These are phyloP conservation scores for Sarcophaga peregrina DNA, from an alignment of 1,140 invertebrate genomes.

Conservation along the genomic window DNA sequence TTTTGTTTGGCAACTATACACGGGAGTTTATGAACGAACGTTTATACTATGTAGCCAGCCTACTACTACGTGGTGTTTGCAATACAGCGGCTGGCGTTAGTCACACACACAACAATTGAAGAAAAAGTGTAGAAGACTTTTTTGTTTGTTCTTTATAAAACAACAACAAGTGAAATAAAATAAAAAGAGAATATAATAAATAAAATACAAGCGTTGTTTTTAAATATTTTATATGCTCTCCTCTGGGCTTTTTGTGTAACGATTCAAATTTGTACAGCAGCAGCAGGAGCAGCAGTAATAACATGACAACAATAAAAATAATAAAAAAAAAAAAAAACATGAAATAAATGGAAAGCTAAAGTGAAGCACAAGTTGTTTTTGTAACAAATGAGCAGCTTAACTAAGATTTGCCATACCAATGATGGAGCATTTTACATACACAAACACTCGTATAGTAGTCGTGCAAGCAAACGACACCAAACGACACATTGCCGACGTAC, in stretches of 20 bases:
- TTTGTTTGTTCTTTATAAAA: background rate
- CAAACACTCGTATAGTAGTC: too few relatives aligned
- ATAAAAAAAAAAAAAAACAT: background rate
- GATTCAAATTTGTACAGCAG: background rate
- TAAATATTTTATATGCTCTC: constrained; percentile 25
- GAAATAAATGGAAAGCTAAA: too few relatives aligned
- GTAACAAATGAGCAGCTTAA: constrained; percentile 21
- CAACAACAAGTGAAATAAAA: constrained; percentile 12
- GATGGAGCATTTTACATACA: constrained; percentile 1
- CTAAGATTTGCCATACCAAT: background rate
- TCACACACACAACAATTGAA: background rate
- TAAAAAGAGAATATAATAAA: background rate
- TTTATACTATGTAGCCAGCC: too few relatives aligned
- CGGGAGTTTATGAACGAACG: too few relatives aligned
- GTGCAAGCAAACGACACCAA: too few relatives aligned
- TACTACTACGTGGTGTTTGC: too few relatives aligned
- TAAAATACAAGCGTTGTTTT: constrained; percentile 13
- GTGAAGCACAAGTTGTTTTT: background rate
- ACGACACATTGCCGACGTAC: too few relatives aligned
- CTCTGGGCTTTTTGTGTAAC: constrained; percentile 13
- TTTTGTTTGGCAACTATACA: background rate
- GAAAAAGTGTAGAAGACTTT: background rate
- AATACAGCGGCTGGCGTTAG: background rate
- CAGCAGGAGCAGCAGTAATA: background rate
- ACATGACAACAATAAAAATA: background rate